Evolutionary conservation across 2,888 invertebrate genomes (phyloP).

Genomic region (Cataglyphis albicans): DNA sequence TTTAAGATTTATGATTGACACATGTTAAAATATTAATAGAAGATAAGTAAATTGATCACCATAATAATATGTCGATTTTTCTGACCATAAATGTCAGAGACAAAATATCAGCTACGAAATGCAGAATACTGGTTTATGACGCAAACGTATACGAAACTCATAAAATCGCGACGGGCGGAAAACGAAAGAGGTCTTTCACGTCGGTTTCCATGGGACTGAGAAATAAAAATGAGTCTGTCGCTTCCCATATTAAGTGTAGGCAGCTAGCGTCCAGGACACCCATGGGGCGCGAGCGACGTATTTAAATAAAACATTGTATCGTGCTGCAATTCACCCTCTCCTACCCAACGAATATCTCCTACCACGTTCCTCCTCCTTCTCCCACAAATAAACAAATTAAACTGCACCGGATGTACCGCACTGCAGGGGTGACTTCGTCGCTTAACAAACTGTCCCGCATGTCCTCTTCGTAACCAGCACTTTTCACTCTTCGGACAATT

Average conservation of each 20-base stretch:
- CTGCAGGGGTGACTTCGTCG: conserved; percentile 73
- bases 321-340: conserved; percentile 81
- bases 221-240: conserved; percentile 84
- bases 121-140: conserved; percentile 55
- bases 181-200: conserved; percentile 60
- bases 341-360: conserved; percentile 55
- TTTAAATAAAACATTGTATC: conserved; percentile 85
- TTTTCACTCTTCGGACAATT: conserved; percentile 67
- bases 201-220: conserved; percentile 75
- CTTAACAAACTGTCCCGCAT: conserved; percentile 73
- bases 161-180: conserved; percentile 66
- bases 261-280: conserved; percentile 82
- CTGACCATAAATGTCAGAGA: conserved; percentile 36
- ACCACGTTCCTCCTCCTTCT: conserved; percentile 50
- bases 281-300: conserved; percentile 82
- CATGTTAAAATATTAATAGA: neutral
- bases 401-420: conserved; percentile 79
- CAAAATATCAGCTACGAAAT: conserved; percentile 47
- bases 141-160: conserved; percentile 47
- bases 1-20: neutral
- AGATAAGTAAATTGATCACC: conserved; percentile 14
- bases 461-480: conserved; percentile 64
- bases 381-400: conserved; percentile 84
- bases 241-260: conserved; percentile 84
- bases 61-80: conserved; percentile 40